A percentile compares a stretch with the other conserved stretches of the same genome.
These are phyloP conservation scores for Eilema caniola DNA, from an alignment of 2,888 invertebrate species.

Conservation along the genomic window DNA sequence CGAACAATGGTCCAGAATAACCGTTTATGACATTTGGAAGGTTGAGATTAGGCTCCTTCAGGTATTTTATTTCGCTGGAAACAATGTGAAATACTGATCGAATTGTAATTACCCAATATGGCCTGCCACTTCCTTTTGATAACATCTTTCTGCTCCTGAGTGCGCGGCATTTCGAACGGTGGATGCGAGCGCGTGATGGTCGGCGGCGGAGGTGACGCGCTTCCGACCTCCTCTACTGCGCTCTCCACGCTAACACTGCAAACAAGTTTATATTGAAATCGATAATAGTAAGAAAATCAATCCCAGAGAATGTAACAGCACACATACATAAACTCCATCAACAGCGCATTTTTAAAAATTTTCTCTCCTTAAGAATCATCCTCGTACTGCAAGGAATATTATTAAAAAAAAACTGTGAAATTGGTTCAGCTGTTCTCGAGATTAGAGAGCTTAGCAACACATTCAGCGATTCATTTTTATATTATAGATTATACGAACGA, in stretches of 20 bases:
- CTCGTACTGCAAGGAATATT: too few species aligned
- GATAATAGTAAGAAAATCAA: background rate
- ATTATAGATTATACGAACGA: slow-evolving; percentile 64
- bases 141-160: slow-evolving; percentile 92
- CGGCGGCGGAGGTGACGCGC: slow-evolving; percentile 60
- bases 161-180: slow-evolving; percentile 86
- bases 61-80: background rate
- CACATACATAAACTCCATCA: too few species aligned
- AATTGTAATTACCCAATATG: slow-evolving; percentile 87
- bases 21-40: too few species aligned
- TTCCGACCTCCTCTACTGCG: slow-evolving; percentile 55
- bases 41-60: too few species aligned
- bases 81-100: background rate
- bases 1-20: too few species aligned
- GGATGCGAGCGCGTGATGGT: slow-evolving; percentile 62
- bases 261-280: background rate
- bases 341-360: too few species aligned
- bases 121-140: slow-evolving; percentile 94
- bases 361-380: too few species aligned
- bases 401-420: too few species aligned
- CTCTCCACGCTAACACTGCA: slow-evolving; percentile 55
- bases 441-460: too few species aligned
- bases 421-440: too few species aligned
- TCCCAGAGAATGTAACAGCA: too few species aligned
- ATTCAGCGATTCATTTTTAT: too few species aligned